phyloP scores from a whole-genome alignment of 2,797 vertebrate genomes.

The Yasuhikotakia modesta region DNA sequence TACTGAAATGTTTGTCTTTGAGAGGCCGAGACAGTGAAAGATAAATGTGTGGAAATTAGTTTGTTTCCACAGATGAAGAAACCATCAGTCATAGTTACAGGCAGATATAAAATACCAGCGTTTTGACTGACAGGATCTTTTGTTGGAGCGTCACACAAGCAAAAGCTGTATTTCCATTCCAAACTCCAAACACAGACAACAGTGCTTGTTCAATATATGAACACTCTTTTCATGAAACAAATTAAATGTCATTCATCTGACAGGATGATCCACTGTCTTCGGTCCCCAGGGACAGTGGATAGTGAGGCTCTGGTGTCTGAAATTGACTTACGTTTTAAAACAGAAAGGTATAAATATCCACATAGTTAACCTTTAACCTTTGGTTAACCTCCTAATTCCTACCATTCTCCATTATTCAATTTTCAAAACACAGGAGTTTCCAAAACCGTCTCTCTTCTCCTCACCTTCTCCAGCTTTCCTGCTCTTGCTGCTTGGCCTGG shows the following conservation, averaged over 20 bases:
- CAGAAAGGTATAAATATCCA: slow-evolving; percentile 37
- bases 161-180: slow-evolving; percentile 62
- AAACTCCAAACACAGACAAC: slow-evolving; percentile 53
- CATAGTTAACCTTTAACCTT: slow-evolving; percentile 31
- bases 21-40: slow-evolving; percentile 43
- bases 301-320: slow-evolving; percentile 16
- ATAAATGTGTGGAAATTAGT: slow-evolving; percentile 49
- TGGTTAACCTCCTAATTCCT: not conserved
- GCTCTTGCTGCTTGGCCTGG: slow-evolving; percentile 21
- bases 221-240: slow-evolving; percentile 79
- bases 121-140: slow-evolving; percentile 74
- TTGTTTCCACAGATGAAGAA: slow-evolving; percentile 48
- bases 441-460: slow-evolving; percentile 23
- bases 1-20: slow-evolving; percentile 42
- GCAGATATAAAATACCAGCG: slow-evolving; percentile 71
- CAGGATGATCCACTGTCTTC: slow-evolving; percentile 31
- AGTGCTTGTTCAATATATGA: slow-evolving; percentile 77
- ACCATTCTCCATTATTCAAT: slow-evolving; percentile 29
- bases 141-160: slow-evolving; percentile 48
- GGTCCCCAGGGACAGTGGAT: slow-evolving; percentile 21
- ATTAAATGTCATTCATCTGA: slow-evolving; percentile 80
- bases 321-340: slow-evolving; percentile 44
- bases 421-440: slow-evolving; percentile 43
- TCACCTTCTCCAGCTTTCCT: slow-evolving; percentile 23
- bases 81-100: slow-evolving; percentile 68